A percentile compares a stretch with the other conserved stretches of the same genome.
Conservation (phyloP, 1,140 invertebrate species). For the Drusus annulatus region DNA sequence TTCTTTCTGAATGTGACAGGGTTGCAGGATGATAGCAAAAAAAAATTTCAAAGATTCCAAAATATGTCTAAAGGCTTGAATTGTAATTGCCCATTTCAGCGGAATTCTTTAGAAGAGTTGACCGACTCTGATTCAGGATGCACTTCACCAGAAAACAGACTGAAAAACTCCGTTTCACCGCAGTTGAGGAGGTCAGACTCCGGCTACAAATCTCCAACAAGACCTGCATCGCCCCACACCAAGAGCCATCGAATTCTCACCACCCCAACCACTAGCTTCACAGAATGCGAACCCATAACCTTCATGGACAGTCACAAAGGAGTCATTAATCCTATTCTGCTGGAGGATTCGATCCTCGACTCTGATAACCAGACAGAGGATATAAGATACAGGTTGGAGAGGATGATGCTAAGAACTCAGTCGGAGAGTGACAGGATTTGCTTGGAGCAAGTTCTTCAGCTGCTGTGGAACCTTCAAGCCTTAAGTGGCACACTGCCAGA, state of each 20-base stretch:
- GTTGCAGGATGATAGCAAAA: too few species aligned
- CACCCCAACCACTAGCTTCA: slow-evolving; percentile 47
- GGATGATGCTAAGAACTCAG: slow-evolving; percentile 62
- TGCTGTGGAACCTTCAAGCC: slow-evolving; percentile 73
- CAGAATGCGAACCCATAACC: slow-evolving; percentile 49
- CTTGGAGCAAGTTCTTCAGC: slow-evolving; percentile 72
- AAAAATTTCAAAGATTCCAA: too few species aligned
- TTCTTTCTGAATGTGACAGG: too few species aligned
- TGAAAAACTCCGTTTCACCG: slow-evolving; percentile 70
- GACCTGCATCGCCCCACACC: slow-evolving; percentile 65
- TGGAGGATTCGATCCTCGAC: neutral
- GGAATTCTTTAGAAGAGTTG: slow-evolving; percentile 62
- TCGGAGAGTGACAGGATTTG: slow-evolving; percentile 73
- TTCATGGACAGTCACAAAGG: slow-evolving; percentile 34
- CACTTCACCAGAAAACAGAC: slow-evolving; percentile 69
- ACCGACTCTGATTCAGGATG: slow-evolving; percentile 71
- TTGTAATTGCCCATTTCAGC: slow-evolving; percentile 48
- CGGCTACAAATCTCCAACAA: slow-evolving; percentile 68
- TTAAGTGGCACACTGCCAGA: slow-evolving; percentile 70
- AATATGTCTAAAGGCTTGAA: neutral
- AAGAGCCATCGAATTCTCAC: slow-evolving; percentile 67
- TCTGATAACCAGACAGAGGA: slow-evolving; percentile 41
- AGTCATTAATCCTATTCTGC: slow-evolving; percentile 21
- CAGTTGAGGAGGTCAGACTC: slow-evolving; percentile 71
- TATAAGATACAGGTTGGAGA: slow-evolving; percentile 52